Percentiles rank a stretch among this genome's conserved stretches.
These are phyloP conservation scores for Poliocrania exsul DNA, from an alignment of 2,797 vertebrate species.

Conservation along the genomic window DNA sequence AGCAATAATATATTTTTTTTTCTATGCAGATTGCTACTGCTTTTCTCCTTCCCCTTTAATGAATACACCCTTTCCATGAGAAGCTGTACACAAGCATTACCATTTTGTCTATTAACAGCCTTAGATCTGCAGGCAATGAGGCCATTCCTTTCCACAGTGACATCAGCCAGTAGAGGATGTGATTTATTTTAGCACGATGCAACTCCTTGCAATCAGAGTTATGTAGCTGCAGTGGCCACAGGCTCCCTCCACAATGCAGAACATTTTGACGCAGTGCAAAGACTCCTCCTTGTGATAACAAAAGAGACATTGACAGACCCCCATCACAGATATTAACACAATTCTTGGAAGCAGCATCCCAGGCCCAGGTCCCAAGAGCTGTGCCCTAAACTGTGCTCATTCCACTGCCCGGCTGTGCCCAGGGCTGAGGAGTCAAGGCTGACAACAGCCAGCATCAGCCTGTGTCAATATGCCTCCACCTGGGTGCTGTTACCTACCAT, in stretches of 20 bases:
- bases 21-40: not conserved
- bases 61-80: not conserved
- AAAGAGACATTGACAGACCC: not conserved
- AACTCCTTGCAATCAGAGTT: not conserved
- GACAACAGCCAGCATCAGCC: not conserved
- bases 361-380: not conserved
- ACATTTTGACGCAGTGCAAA: constrained; percentile 3
- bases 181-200: not conserved
- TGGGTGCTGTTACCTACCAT: not conserved
- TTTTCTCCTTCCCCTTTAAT: not conserved
- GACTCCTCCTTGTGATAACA: not conserved
- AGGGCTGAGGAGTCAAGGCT: not conserved
- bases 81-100: not conserved
- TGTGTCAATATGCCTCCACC: not conserved
- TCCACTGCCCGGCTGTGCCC: rapidly evolving
- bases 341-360: not conserved
- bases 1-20: not conserved
- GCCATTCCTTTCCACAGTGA: not conserved
- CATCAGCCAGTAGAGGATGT: not conserved
- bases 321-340: rapidly evolving
- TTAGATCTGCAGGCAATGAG: not conserved
- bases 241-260: not conserved
- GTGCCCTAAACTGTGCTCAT: rapidly evolving
- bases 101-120: not conserved
- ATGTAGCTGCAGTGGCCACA: not conserved